phyloP scores from a whole-genome alignment of 2,888 invertebrate genomes.

The Aplocera efformata region DNA sequence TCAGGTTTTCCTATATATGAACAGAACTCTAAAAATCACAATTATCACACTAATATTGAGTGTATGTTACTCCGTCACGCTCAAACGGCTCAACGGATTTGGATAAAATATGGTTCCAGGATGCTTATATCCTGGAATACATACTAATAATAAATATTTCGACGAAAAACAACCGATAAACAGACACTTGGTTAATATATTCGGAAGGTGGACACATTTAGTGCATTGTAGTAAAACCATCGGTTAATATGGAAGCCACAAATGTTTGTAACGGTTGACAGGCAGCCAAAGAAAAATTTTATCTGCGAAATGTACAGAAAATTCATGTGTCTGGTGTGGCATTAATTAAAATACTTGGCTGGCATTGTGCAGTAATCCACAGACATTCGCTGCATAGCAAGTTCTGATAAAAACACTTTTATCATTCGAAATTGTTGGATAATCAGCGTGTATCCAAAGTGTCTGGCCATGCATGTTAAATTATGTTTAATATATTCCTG shows the following conservation, averaged over 20 bases:
- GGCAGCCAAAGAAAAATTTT: slow-evolving; percentile 42
- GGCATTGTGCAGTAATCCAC: slow-evolving; percentile 45
- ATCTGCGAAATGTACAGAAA: slow-evolving; percentile 56
- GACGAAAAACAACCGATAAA: too few relatives aligned
- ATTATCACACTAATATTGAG: too few relatives aligned
- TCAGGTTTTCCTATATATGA: too few relatives aligned
- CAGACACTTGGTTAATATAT: too few relatives aligned
- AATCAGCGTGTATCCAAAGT: not conserved
- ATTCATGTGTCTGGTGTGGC: slow-evolving; percentile 57
- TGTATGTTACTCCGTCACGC: too few relatives aligned
- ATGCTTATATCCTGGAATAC: too few relatives aligned
- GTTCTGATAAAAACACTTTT: slow-evolving; percentile 44
- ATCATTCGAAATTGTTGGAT: slow-evolving; percentile 28
- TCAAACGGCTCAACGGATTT: too few relatives aligned
- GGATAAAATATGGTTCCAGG: too few relatives aligned
- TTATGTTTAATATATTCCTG: not conserved
- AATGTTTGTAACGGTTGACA: slow-evolving; percentile 31
- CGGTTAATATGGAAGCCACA: slow-evolving; percentile 9
- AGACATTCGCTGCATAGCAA: slow-evolving; percentile 37
- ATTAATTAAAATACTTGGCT: slow-evolving; percentile 69
- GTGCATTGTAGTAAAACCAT: not conserved
- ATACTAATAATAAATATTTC: too few relatives aligned
- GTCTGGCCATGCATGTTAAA: slow-evolving; percentile 3
- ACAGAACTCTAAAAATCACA: too few relatives aligned
- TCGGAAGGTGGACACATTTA: not conserved